A percentile compares a stretch with the other conserved stretches of the same genome.
These are phyloP conservation scores for Neosilurus mollespiculum DNA, from an alignment of 2,797 vertebrate species.

Conservation along the genomic window DNA sequence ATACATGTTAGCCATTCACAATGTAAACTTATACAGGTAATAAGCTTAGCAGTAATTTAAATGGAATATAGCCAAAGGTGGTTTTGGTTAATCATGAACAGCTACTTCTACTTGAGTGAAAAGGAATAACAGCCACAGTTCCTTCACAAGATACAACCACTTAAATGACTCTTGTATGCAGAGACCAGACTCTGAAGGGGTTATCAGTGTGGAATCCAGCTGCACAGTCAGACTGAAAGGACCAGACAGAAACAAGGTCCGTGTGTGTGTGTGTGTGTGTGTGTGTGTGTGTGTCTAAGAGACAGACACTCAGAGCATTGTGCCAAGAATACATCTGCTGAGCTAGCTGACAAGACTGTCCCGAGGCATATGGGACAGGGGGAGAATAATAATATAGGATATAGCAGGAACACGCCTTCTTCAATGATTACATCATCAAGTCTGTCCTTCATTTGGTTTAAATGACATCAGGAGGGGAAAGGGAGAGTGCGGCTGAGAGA, in stretches of 20 bases:
- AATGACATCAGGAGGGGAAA: conserved; percentile 7
- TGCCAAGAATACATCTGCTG: conserved; percentile 40
- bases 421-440: conserved; percentile 10
- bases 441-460: conserved; percentile 5
- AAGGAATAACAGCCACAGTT: conserved; percentile 35
- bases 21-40: background rate
- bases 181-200: conserved; percentile 24
- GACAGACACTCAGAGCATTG: background rate
- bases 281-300: conserved; percentile 1
- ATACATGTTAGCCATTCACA: background rate
- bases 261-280: background rate
- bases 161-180: conserved; percentile 44
- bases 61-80: background rate
- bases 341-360: conserved; percentile 25
- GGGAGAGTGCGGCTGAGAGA: background rate
- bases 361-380: background rate
- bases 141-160: conserved; percentile 35
- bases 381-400: background rate
- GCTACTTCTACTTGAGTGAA: conserved; percentile 44
- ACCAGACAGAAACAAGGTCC: conserved; percentile 43
- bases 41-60: background rate
- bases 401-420: conserved; percentile 3
- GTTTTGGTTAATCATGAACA: conserved; percentile 27
- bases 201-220: conserved; percentile 29
- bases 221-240: conserved; percentile 36